Evolutionary conservation across 2,797 vertebrate genomes (phyloP).

Genomic region (Aplochiton taeniatus): DNA sequence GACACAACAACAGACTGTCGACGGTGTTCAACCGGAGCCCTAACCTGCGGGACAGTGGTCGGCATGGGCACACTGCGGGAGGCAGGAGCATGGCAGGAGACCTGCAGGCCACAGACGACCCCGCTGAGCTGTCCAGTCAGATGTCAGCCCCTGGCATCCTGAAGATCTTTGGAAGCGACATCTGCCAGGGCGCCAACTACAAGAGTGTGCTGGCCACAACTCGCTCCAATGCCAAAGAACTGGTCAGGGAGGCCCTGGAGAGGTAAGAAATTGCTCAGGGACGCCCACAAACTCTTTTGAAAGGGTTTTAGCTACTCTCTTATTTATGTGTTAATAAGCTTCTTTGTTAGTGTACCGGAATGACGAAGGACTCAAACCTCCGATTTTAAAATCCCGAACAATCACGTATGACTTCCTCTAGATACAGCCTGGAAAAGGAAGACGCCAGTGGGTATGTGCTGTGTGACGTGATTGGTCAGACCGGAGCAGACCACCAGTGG

Average conservation of each 20-base stretch:
- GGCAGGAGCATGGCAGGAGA: constrained; percentile 29
- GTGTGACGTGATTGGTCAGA: constrained; percentile 78
- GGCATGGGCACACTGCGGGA: constrained; percentile 11
- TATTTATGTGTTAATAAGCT: no score
- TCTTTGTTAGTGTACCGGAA: no score
- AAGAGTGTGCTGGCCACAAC: constrained; percentile 81
- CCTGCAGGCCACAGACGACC: constrained; percentile 58
- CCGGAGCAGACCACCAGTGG: constrained; percentile 69
- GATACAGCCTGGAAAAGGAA: constrained; percentile 80
- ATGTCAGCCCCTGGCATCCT: constrained; percentile 78
- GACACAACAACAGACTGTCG: constrained; percentile 78
- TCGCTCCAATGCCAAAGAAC: constrained; percentile 75
- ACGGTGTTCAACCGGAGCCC: constrained; percentile 76
- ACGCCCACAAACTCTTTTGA: neutral
- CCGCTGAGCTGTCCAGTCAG: constrained; percentile 74
- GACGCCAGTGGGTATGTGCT: constrained; percentile 70
- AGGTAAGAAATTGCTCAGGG: constrained; percentile 60
- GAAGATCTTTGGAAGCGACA: constrained; percentile 80
- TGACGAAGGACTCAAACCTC: no score
- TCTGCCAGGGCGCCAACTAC: constrained; percentile 80
- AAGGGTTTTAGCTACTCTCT: no score
- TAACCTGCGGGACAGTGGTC: constrained; percentile 44
- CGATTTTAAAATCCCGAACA: no score
- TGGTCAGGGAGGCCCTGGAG: constrained; percentile 80
- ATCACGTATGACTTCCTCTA: constrained; percentile 30